Conservation (phyloP, 1,140 invertebrate genomes). For the Uloborus diversus region DNA sequence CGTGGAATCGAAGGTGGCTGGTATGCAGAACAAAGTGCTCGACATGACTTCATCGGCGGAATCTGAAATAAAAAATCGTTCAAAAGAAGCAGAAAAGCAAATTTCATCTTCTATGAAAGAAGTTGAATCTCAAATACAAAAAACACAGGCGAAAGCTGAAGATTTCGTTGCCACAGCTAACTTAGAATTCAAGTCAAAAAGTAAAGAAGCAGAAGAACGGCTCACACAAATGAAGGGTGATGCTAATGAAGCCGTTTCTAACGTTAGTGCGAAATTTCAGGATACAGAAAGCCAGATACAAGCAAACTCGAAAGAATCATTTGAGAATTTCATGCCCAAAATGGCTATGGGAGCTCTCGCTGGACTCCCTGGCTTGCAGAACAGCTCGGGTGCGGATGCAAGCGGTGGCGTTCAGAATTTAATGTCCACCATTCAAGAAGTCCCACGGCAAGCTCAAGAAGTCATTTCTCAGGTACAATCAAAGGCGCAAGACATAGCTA, state of each 20-base stretch:
- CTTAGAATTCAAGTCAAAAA: slow-evolving; percentile 23
- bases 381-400: no score
- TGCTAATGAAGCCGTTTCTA: not conserved
- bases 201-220: slow-evolving; percentile 9
- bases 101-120: slow-evolving; percentile 2
- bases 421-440: slow-evolving; percentile 30
- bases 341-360: slow-evolving; percentile 14
- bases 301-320: slow-evolving; percentile 4
- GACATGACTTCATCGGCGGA: not conserved
- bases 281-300: slow-evolving; percentile 16
- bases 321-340: slow-evolving; percentile 13
- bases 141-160: slow-evolving; percentile 20
- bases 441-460: slow-evolving; percentile 30
- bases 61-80: slow-evolving; percentile 10
- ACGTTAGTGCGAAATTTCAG: not conserved
- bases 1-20: not conserved
- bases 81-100: slow-evolving; percentile 6
- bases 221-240: not conserved
- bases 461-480: slow-evolving; percentile 21
- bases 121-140: slow-evolving; percentile 19
- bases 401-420: slow-evolving; percentile 15
- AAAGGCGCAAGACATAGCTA: slow-evolving; percentile 16
- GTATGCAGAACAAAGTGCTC: not conserved
- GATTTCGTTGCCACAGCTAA: slow-evolving; percentile 22
- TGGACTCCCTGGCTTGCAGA: not conserved